Evolutionary conservation across 2,797 vertebrate species (phyloP), one percentile per base, ranked within the genome.

Genomic region (Spatula versicolor): DNA sequence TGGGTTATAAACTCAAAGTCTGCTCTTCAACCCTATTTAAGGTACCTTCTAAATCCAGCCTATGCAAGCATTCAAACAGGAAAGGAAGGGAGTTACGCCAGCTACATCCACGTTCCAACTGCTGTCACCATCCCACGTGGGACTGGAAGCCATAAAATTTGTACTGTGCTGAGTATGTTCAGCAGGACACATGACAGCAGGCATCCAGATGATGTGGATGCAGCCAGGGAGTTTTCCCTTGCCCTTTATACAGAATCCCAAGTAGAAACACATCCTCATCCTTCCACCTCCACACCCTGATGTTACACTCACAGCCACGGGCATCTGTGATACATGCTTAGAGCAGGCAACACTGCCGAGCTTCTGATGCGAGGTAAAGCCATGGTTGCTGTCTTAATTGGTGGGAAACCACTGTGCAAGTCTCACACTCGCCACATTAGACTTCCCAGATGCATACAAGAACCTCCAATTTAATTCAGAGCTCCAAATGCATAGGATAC

Each of bases 121-220:
- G 58, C 25, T 63, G 48, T 72, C 58, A 72, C 33, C 1, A 0
- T 25, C 46, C 78, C 23, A 85, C 46, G 60, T 10, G 8, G 10
- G 43, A 63, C 43, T 77, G 48, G 79, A 71, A 0, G 1, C 19
- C 78, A 73, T 19, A 25, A 14, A 76, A 76, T 39, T 31, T 28
- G 8, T 50, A 75, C 52, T n/a, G 28, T 14, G 22, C 21, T 76
- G 67, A 79, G 33, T 22, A 52, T 9, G 66, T 33, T 28, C 50
- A 11, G 11, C 6, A 41, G 48, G 1, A 1, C 46, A 87, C 0
- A 0, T 17, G 75, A 20, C 21, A 46, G 26, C 52, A 26, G 20
- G 63, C 12, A 54, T 14, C 19, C 0, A 0, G n/a, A 54, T 74
- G 48, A 13, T 33, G 19, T 0, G 0, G n/a, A 78, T 46, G 56